A percentile compares a stretch with the other conserved stretches of the same genome.
Evolutionary conservation across 2,113 vertebrate genomes (phyloP).

Genomic region (Ophiodon elongatus): DNA sequence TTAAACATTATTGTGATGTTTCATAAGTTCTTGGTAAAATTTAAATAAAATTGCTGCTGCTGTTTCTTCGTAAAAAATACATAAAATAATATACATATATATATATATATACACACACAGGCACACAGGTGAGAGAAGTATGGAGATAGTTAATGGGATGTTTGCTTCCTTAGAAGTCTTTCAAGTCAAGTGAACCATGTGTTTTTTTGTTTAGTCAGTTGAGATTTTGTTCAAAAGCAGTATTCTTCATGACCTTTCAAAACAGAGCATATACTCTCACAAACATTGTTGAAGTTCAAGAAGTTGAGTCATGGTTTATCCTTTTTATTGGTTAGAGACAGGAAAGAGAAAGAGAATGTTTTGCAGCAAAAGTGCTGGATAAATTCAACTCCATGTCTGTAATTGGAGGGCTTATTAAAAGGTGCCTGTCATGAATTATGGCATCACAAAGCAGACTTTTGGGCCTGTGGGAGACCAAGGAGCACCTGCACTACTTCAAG

Average conservation of each 20-base stretch:
- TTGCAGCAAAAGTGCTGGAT: not conserved
- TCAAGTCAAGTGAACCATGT: not conserved
- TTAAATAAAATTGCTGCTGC: not conserved
- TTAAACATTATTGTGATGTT: not conserved
- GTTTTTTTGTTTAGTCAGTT: not conserved
- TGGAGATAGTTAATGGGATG: not conserved
- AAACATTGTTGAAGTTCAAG: not conserved
- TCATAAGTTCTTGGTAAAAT: not conserved
- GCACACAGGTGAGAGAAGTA: not conserved
- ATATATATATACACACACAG: not conserved
- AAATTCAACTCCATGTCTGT: slow-evolving; percentile 8
- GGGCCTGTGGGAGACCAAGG: slow-evolving; percentile 25
- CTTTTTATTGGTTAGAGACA: not conserved
- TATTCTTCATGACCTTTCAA: not conserved
- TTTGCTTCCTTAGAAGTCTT: not conserved
- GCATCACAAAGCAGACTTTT: slow-evolving; percentile 40
- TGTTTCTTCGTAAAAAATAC: not conserved
- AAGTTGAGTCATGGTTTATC: not conserved
- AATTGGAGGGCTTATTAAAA: slow-evolving; percentile 31
- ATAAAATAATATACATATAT: not conserved
- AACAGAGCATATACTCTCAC: not conserved
- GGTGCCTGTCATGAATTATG: slow-evolving; percentile 40
- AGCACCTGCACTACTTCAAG: slow-evolving; percentile 64
- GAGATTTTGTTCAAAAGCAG: not conserved
- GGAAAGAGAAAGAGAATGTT: not conserved